A percentile compares a stretch with the other conserved stretches of the same genome.
Conservation (phyloP, 2,113 vertebrate species). For the Cyprinodon variegatus region DNA sequence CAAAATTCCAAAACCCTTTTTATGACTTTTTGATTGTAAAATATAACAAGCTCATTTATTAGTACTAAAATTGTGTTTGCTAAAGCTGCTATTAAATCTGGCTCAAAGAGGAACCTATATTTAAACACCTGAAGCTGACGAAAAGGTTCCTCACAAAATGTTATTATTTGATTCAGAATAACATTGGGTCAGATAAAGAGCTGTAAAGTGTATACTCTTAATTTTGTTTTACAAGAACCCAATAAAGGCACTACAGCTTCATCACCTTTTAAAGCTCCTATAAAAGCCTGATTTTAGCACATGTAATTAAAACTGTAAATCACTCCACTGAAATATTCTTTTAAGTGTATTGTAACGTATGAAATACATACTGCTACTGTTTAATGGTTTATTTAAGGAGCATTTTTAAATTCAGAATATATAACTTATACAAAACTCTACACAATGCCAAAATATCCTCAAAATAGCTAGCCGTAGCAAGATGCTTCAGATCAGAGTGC, state of each 20-base stretch:
- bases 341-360: neutral
- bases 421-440: neutral
- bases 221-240: conserved; percentile 6
- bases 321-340: neutral
- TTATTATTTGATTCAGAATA: neutral
- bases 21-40: neutral
- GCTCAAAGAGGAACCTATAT: neutral
- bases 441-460: neutral
- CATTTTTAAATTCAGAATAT: neutral
- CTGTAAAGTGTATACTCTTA: neutral
- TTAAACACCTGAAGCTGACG: neutral
- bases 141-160: neutral
- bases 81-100: neutral
- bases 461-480: neutral
- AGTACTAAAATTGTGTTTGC: neutral
- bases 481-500: neutral
- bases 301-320: neutral
- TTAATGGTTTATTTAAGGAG: neutral
- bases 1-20: neutral
- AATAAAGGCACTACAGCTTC: conserved; percentile 2
- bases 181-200: too few relatives aligned
- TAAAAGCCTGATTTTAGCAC: neutral
- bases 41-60: neutral
- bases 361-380: neutral
- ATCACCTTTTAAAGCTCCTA: neutral